A percentile compares a stretch with the other conserved stretches of the same genome.
phyloP scores from a whole-genome alignment of 2,113 vertebrate genomes.

The Pedionomus torquatus region DNA sequence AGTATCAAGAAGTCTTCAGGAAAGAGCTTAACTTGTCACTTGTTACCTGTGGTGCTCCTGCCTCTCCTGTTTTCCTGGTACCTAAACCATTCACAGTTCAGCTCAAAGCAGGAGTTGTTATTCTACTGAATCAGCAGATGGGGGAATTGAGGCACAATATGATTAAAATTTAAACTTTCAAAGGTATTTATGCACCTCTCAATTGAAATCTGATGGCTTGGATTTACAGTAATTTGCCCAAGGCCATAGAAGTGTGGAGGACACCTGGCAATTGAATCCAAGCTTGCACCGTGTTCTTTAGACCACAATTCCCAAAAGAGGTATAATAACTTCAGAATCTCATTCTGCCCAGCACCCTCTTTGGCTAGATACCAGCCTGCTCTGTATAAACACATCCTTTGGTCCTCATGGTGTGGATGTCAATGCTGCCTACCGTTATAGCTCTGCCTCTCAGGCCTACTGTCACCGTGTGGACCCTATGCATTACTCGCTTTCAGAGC shows the following conservation, averaged over 20 bases:
- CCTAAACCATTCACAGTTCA: not conserved
- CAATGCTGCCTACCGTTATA: not conserved
- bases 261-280: not conserved
- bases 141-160: not conserved
- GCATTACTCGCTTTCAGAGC: not conserved
- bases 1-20: not conserved
- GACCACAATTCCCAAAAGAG: not conserved
- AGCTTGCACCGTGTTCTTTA: not conserved
- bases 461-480: not conserved
- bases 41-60: not conserved
- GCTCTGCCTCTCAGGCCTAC: not conserved
- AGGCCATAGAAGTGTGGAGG: not conserved
- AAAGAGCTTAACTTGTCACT: not conserved
- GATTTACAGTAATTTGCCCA: not conserved
- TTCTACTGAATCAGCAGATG: not conserved
- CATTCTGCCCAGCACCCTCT: not conserved
- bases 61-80: not conserved
- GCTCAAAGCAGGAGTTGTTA: not conserved
- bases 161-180: not conserved
- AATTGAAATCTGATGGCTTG: not conserved
- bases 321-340: not conserved
- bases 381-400: not conserved
- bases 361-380: not conserved
- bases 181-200: not conserved
- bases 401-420: not conserved